Conservation (phyloP, 2,113 vertebrate species). For the Cheilinus undulatus region DNA sequence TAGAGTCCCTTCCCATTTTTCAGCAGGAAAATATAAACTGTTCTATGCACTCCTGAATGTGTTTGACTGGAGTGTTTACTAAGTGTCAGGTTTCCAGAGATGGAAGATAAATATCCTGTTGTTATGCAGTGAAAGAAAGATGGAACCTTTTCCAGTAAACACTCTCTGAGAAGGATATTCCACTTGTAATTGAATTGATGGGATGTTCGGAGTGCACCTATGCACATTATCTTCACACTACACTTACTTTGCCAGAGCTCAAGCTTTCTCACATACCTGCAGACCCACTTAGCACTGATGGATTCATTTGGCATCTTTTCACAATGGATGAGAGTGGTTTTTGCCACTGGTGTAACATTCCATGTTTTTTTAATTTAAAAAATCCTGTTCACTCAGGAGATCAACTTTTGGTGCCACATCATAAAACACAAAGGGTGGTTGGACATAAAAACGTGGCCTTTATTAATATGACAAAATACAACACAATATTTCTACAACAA, state of each 20-base stretch:
- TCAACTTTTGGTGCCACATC: conserved; percentile 9
- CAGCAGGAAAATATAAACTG: conserved; percentile 17
- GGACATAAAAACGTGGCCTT: conserved; percentile 11
- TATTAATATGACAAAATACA: conserved; percentile 10
- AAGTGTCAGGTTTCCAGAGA: conserved; percentile 56
- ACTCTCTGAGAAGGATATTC: conserved; percentile 67
- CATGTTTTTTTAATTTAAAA: conserved; percentile 57
- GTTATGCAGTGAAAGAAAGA: conserved; percentile 49
- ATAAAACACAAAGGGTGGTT: neutral
- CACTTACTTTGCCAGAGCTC: conserved; percentile 47
- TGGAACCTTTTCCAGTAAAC: conserved; percentile 71
- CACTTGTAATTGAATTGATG: conserved; percentile 73
- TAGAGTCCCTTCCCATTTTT: conserved; percentile 48
- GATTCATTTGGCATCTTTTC: conserved; percentile 25
- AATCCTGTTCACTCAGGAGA: conserved; percentile 33
- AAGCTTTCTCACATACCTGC: conserved; percentile 46
- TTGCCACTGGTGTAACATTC: conserved; percentile 40
- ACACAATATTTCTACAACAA: neutral
- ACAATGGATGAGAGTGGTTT: conserved; percentile 12
- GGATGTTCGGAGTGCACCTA: conserved; percentile 63
- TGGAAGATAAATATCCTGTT: conserved; percentile 47
- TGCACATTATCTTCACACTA: conserved; percentile 56
- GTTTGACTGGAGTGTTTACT: conserved; percentile 51
- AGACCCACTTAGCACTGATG: conserved; percentile 48
- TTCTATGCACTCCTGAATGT: conserved; percentile 42